phyloP scores from a whole-genome alignment of 2,113 vertebrate genomes.

The Condylura cristata region DNA sequence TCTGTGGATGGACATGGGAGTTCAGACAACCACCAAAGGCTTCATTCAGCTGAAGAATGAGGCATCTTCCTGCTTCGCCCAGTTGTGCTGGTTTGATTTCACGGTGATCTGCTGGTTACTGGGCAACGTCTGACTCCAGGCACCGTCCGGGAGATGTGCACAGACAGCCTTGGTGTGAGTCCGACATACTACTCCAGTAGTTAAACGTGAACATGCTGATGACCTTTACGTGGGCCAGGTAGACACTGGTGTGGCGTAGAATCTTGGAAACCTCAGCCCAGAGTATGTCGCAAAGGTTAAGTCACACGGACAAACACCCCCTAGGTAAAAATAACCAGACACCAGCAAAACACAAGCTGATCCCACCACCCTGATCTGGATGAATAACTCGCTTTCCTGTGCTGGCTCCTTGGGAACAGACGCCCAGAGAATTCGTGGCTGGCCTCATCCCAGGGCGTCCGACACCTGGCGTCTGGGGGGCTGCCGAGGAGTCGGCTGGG shows the following conservation, averaged over 20 bases:
- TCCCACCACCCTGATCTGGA: too few species aligned
- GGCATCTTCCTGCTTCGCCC: fast-evolving
- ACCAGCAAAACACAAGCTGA: neutral
- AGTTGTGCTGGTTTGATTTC: neutral
- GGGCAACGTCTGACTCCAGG: neutral
- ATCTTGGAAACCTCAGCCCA: neutral
- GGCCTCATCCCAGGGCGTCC: too few species aligned
- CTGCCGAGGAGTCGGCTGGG: neutral
- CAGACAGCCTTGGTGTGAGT: neutral
- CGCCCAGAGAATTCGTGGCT: neutral
- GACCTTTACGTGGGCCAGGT: neutral
- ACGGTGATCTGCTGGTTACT: neutral
- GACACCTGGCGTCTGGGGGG: too few species aligned
- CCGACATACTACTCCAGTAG: fast-evolving
- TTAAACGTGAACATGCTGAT: fast-evolving
- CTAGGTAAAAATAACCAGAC: neutral
- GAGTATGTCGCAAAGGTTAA: neutral
- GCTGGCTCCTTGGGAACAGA: neutral
- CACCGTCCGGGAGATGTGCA: neutral
- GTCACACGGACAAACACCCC: neutral
- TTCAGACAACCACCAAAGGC: neutral
- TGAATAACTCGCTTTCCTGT: neutral
- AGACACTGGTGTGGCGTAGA: neutral
- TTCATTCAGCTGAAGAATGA: neutral
- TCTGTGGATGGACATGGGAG: neutral